Conservation (phyloP, 92 coral and sea anemone genomes). For the Micromussa lordhowensis region DNA sequence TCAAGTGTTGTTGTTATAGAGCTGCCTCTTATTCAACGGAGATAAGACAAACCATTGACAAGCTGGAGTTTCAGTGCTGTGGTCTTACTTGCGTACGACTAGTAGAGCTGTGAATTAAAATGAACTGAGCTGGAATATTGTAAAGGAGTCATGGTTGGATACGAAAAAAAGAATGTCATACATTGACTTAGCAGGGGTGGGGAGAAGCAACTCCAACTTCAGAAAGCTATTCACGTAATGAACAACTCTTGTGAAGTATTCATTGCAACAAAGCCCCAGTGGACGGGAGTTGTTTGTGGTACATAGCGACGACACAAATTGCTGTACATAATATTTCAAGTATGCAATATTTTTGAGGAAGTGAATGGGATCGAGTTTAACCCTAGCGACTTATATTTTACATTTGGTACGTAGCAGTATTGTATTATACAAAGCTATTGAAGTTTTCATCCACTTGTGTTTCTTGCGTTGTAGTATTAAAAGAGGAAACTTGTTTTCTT, state of each 20-base stretch:
- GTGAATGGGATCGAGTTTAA: no score
- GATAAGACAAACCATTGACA: conserved; percentile 19
- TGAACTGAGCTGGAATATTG: not conserved
- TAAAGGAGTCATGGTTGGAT: not conserved
- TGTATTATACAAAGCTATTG: not conserved
- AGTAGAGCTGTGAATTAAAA: not conserved
- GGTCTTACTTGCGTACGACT: not conserved
- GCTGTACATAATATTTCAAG: not conserved
- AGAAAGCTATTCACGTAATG: no score
- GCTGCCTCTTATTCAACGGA: conserved; percentile 84
- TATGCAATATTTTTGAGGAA: no score
- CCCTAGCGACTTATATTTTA: not conserved
- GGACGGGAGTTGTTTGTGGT: not conserved
- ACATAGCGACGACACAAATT: not conserved
- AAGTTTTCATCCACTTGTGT: not conserved
- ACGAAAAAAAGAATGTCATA: not conserved
- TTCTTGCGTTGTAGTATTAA: not conserved
- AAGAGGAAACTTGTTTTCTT: not conserved
- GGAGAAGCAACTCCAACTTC: no score
- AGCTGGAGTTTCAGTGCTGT: not conserved
- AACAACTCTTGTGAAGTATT: no score
- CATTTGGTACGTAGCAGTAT: not conserved
- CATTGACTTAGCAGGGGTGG: no score
- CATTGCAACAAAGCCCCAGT: no score
- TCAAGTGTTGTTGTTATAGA: conserved; percentile 85